Percentiles rank a stretch among this genome's conserved stretches.
phyloP scores from a whole-genome alignment of 1,140 invertebrate genomes.

The Hypsibius dujardini region DNA sequence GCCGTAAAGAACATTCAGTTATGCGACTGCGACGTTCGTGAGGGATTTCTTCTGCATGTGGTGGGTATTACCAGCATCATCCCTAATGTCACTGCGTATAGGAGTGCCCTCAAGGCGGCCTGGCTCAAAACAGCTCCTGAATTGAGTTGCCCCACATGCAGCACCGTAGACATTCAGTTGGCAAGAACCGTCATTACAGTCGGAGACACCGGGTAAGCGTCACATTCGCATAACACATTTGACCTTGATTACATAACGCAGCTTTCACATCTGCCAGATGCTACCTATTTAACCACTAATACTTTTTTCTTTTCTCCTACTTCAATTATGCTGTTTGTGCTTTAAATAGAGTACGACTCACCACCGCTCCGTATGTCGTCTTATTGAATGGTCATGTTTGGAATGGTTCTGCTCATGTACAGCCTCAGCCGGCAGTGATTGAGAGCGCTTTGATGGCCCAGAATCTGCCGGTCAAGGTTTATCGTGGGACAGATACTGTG shows the following conservation, averaged over 20 bases:
- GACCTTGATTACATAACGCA: background rate
- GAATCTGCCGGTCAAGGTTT: background rate
- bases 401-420: background rate
- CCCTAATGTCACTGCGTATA: background rate
- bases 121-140: background rate
- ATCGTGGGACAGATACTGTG: background rate
- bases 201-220: background rate
- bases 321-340: background rate
- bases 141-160: background rate
- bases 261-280: background rate
- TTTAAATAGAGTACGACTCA: background rate
- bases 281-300: background rate
- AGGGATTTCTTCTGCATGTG: background rate
- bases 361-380: conserved; percentile 6
- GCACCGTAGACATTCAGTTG: background rate
- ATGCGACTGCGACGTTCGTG: background rate
- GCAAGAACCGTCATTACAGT: conserved; percentile 13
- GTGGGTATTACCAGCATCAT: background rate
- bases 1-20: background rate
- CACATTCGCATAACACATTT: background rate
- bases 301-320: background rate
- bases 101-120: background rate
- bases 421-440: background rate
- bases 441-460: background rate
- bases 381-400: background rate